Evolutionary conservation across 2,888 invertebrate genomes (phyloP).

Genomic region (Cerastis leucographa): DNA sequence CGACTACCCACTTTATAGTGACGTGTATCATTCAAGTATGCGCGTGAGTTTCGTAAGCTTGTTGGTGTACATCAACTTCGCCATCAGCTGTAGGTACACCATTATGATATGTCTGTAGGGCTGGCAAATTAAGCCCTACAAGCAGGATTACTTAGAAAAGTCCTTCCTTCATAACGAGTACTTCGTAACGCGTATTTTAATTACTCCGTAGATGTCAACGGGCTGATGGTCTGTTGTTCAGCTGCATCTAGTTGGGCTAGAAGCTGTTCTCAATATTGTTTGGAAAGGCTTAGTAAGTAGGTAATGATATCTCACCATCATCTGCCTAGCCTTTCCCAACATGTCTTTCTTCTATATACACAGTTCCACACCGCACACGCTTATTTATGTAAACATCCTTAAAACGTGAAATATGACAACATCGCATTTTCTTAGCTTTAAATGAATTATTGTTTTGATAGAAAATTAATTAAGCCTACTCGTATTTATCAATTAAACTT

Average conservation of each 20-base stretch:
- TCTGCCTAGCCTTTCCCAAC: too few species aligned
- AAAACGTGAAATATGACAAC: too few species aligned
- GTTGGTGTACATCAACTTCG: conserved; percentile 59
- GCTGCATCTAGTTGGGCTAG: neutral
- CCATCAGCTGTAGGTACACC: conserved; percentile 37
- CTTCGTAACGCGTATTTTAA: neutral
- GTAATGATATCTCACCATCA: too few species aligned
- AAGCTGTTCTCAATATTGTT: neutral
- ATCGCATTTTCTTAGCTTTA: too few species aligned
- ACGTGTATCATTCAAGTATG: conserved; percentile 59
- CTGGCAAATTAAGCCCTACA: conserved; percentile 2
- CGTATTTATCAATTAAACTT: too few species aligned
- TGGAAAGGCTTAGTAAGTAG: too few species aligned
- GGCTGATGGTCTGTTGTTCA: neutral
- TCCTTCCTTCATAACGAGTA: neutral
- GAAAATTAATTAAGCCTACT: too few species aligned
- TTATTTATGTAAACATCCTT: too few species aligned
- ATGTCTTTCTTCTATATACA: too few species aligned
- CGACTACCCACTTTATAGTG: conserved; percentile 60
- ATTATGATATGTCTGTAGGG: conserved; percentile 46
- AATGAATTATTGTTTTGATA: too few species aligned
- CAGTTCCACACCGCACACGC: too few species aligned
- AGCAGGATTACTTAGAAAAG: too few species aligned
- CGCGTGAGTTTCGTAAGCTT: conserved; percentile 62
- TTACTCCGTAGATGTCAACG: neutral